Evolutionary conservation across 1,140 invertebrate species (phyloP), one percentile per base, ranked within the genome.

Genomic region (Druon quercuslanigerum): DNA sequence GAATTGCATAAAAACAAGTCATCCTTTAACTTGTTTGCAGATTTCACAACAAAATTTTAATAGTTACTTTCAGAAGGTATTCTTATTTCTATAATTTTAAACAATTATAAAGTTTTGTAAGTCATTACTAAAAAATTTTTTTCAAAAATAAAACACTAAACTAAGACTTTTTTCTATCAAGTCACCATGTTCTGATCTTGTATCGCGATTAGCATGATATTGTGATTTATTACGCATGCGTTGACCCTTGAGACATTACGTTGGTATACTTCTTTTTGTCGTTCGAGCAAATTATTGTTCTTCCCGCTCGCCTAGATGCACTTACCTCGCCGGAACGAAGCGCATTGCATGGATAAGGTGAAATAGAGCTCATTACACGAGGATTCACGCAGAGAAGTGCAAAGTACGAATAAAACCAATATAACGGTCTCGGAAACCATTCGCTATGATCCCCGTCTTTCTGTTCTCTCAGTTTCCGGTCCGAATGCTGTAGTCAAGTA

Each of bases 401-500:
- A 40, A 66, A 40, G 25, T 66, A 66, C 14, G 33, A 66, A 66
- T 66, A 66, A 66, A 66, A 66, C 60, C 25, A 40, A 66, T 46
- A 13, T 66, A 66, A 66, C 60, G 60, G 60, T 66, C 33, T 40
- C 25, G 13, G 60, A 66, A 66, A 66, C 60, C 60, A 66, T 66
- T 66, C 60, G 40, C 60, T 13, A 66, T 66, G 57, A 66, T 66
- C 57, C 57, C 57, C 25, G 57, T 66, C 57, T 25, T 66, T 20
- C 33, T 66, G 20, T 20, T 66, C 14, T 13, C 16, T 40, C 25
- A 46, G 60, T 66, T 66, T 66, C 60, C 60, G 60, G 60, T 66
- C 40, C 60, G 25, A 66, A 16, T 1, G 60, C 33, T 20, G 33
- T 14, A 66, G 46, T 66, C 57, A 25, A 66, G 20, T 46, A 46